Evolutionary conservation across 2,113 vertebrate genomes (phyloP), one percentile per base, ranked within the genome.

Genomic region (Helogale parvula): DNA sequence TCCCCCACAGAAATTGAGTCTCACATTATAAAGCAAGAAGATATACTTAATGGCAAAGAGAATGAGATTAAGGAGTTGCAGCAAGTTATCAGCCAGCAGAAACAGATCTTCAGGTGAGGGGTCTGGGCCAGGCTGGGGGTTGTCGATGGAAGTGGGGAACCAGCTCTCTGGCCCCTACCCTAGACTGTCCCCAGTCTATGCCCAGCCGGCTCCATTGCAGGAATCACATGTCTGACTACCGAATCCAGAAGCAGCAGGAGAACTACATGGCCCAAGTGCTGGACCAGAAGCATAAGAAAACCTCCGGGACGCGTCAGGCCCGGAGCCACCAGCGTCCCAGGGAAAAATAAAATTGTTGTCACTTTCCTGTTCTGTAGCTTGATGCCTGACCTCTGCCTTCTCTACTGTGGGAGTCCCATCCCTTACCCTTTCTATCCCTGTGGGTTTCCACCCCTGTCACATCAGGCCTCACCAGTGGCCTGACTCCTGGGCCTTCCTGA

Each of bases 21-120:
- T 90, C 97, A 94, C 60, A 66, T 91, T 15, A 13, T 97, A 90
- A 98, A 96, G 93, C 98, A 93, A 88, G 97, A 98, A 83, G 92
- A 95, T 72, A 97, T 97, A 83, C 85, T 98, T 72, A 86, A 66
- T 96, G 96, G 71, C 68, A 98, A 97, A 98, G 97, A 97, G 82
- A 98, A 98, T 94, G 97, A 98, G 95, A 90, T 96, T 97, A 96
- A 96, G 93, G 97, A 83, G 33, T 98, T 98, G 89, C 98, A 98
- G 82, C 76, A 13, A 17, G 90, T 90, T 88, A 96, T 99, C 97
- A 97, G 94, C 93, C 97, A 98, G 60, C 98, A 99, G 88, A 98
- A 98, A 97, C 96, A 98, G 95, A 98, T 95, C 31, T 97, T 98
- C 97, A 98, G 97, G 98, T 98, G 96, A 97, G 98, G 97, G 88